A percentile compares a stretch with the other conserved stretches of the same genome.
phyloP scores from a whole-genome alignment of 1,140 invertebrate species.

The Elymnias hypermnestra region DNA sequence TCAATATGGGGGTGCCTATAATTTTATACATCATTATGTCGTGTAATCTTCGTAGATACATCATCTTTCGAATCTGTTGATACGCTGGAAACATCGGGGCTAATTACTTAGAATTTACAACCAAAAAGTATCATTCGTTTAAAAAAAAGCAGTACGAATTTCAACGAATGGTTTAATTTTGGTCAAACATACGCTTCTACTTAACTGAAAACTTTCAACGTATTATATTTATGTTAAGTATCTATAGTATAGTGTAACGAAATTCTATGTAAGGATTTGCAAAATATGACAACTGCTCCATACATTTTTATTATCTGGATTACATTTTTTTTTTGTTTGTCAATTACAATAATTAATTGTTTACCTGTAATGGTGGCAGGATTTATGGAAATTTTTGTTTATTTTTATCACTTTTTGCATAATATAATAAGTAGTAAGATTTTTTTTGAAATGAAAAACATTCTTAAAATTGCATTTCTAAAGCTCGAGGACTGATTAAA shows the following conservation, averaged over 20 bases:
- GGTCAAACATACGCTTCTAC: slow-evolving; percentile 65
- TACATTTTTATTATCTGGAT: slow-evolving; percentile 46
- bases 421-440: slow-evolving; percentile 59
- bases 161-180: slow-evolving; percentile 39
- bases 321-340: slow-evolving; percentile 41
- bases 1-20: not conserved
- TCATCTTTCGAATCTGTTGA: slow-evolving; percentile 29
- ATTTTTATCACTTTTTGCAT: slow-evolving; percentile 56
- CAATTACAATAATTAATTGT: slow-evolving; percentile 42
- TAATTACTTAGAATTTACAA: slow-evolving; percentile 35
- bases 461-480: slow-evolving; percentile 74
- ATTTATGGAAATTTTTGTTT: slow-evolving; percentile 47
- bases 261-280: slow-evolving; percentile 59
- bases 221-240: slow-evolving; percentile 73
- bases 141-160: slow-evolving; percentile 33
- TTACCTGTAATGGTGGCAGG: slow-evolving; percentile 43
- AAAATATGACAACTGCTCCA: slow-evolving; percentile 65
- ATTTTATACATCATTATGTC: not conserved
- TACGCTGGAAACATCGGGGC: slow-evolving; percentile 32
- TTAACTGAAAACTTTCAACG: slow-evolving; percentile 63
- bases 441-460: slow-evolving; percentile 47
- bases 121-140: slow-evolving; percentile 35
- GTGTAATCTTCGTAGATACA: not conserved
- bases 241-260: slow-evolving; percentile 61
- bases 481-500: slow-evolving; percentile 70